Base-by-base conservation (phyloP, 2,888 invertebrate genomes). In the Protodeltote pygarga region DNA sequence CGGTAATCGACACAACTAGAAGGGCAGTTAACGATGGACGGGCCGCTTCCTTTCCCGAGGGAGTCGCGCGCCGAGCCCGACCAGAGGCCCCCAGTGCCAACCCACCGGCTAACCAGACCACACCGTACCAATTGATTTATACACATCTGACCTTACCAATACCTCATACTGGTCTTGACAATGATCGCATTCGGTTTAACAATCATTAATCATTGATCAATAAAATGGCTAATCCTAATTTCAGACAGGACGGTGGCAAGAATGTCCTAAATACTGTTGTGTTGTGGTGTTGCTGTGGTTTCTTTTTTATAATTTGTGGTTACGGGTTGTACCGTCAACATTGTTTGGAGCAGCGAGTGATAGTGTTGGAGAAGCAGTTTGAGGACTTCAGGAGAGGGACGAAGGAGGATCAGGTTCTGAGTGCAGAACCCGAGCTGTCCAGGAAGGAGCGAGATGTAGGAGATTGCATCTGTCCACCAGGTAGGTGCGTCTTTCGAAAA, bases 21-120 rank as follows among this genome's bases (percentile, higher is more conserved):
- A 89, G 90, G 89, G 88, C 91, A 85, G 83, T 89, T 88, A 90
- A 75, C 85, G 75, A 69, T 72, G 80, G 85, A 87, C 89, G 81
- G 77, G 68, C 81, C 64, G 80, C 85, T 86, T 91, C 91, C 91
- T 85, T 87, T 91, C 90, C 87, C 89, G 88, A 79, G 89, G 83
- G 85, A 83, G 74, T 57, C 49, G 38, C 49, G 38, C 29, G 62
- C 47, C 23, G 29, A 41, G 42, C 44, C n/a, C 41, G 45, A 23
- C 24, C 25, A 50, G 57, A 68, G 71, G 65, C 59, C 65, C n/a
- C 69, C 77, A 77, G 79, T 79, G 65, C 46, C 38, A 46, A 46
- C 57, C 61, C 62, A 58, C 62, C 64, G 59, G 44, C 59, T 51
- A 38, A 37, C 62, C 67, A 61, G 64, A 64, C 49, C 67, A 61